Base-by-base conservation (phyloP, 2,797 vertebrate species). In the Tenualosa ilisha region DNA sequence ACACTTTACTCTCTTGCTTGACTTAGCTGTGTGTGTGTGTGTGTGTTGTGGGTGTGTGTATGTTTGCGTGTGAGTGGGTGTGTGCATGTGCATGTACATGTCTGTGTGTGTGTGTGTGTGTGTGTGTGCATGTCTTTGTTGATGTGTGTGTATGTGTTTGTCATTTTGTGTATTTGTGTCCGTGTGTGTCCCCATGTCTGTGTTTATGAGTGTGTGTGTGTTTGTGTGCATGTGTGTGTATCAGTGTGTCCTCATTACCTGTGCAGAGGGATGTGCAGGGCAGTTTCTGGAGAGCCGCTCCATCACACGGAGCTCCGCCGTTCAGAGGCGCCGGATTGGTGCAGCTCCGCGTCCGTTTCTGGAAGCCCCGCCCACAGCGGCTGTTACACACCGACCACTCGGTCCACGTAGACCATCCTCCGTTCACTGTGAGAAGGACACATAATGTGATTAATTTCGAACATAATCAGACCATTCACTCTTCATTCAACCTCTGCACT, bases 371-470 rank as follows among this genome's bases (percentile, higher is more conserved):
- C 85, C 97, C 97, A 2, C 97, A 99, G 6, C 97, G 96, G 88
- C 96, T 97, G 90, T 97, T 98, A 31, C 97, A 99, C 79, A 95
- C 94, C 0, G 97, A 98, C 97, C 97, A 99, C 91, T 98, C 97
- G 0, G 97, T 98, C 97, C 97, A 99, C 0, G 96, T 98, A 0
- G 97, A 99, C 97, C 97, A 99, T 81, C 97, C 97, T 0, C 97
- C 97, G 0, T 98, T 98, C 83, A 98, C 97, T 98, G 92, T 6
- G 20, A 7, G 20, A 22, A 59, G 6, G 3, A 59, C 20, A 22
- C 20, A 59, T 59, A n/a, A 59, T n/a, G 20, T 59, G 56, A 22
- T 20, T 59, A 59, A 22, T 59, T 20, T 59, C 56, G 22, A 59
- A 6, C 56, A 7, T 59, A 59, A 59, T 59, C 56, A n/a, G 56